phyloP scores from a whole-genome alignment of 2,797 vertebrate species.

The Percopsis omiscomaycus region DNA sequence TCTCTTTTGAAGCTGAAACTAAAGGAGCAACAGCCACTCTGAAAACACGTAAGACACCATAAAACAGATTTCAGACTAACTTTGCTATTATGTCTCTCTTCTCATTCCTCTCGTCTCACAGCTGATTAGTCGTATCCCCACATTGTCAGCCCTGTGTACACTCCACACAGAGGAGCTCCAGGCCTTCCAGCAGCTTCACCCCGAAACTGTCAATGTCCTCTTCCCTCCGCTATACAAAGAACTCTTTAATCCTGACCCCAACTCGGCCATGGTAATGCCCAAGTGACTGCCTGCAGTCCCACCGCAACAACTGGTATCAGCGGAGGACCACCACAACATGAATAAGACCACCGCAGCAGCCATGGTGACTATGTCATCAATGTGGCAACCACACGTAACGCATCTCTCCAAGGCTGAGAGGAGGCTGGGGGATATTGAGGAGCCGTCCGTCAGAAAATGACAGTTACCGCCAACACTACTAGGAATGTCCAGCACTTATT shows the following conservation, averaged over 20 bases:
- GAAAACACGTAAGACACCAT: not conserved
- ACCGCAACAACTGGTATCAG: slow-evolving; percentile 61
- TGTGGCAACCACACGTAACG: slow-evolving; percentile 46
- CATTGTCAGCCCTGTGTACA: slow-evolving; percentile 95
- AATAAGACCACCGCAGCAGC: slow-evolving; percentile 57
- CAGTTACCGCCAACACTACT: slow-evolving; percentile 82
- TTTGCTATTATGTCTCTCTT: slow-evolving; percentile 10
- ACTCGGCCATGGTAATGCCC: slow-evolving; percentile 88
- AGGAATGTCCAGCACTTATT: slow-evolving; percentile 99
- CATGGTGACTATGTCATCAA: slow-evolving; percentile 30
- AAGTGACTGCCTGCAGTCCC: slow-evolving; percentile 83
- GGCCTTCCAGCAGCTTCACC: slow-evolving; percentile 98
- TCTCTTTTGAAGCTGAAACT: too few species aligned
- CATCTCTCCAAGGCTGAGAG: slow-evolving; percentile 42
- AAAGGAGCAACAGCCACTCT: too few species aligned
- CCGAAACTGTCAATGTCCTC: slow-evolving; percentile 96
- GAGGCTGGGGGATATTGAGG: slow-evolving; percentile 37
- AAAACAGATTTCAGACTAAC: not conserved
- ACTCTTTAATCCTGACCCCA: slow-evolving; percentile 98
- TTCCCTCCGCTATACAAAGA: slow-evolving; percentile 99
- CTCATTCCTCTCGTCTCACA: slow-evolving; percentile 65
- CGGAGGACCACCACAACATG: slow-evolving; percentile 68
- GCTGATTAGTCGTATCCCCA: slow-evolving; percentile 98
- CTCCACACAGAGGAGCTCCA: slow-evolving; percentile 98
- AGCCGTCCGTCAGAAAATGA: slow-evolving; percentile 62